Conservation (phyloP, 2,113 vertebrate genomes). For the Acanthochromis polyacanthus region DNA sequence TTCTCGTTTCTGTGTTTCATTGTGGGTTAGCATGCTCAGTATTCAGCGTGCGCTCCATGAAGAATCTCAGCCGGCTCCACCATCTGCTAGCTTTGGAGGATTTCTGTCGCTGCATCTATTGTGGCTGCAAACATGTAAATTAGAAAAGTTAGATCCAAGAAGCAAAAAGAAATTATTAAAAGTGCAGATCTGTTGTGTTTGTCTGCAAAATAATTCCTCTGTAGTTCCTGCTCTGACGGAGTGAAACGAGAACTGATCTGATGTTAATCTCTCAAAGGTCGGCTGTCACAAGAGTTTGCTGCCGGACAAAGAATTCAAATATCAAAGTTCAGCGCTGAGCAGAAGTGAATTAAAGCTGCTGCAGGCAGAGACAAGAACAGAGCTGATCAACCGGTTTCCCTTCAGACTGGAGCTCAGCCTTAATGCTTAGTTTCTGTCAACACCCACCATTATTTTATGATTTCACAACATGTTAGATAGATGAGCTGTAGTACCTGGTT, state of each 20-base stretch:
- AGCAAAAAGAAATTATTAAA: not conserved
- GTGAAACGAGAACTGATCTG: slow-evolving; percentile 3
- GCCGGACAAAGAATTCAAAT: not conserved
- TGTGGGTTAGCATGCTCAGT: slow-evolving; percentile 23
- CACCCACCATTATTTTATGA: too few relatives aligned
- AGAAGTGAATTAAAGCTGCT: not conserved
- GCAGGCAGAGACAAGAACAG: too few relatives aligned
- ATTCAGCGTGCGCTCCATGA: not conserved
- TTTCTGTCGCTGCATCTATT: slow-evolving; percentile 6
- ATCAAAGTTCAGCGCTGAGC: not conserved
- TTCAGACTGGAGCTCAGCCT: too few relatives aligned
- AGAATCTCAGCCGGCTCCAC: not conserved
- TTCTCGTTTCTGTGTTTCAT: slow-evolving; percentile 4
- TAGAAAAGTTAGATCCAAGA: slow-evolving; percentile 11
- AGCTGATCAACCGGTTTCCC: too few relatives aligned
- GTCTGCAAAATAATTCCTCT: not conserved
- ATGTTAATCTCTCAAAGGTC: slow-evolving; percentile 4
- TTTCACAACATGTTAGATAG: too few relatives aligned
- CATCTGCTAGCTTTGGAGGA: slow-evolving; percentile 14
- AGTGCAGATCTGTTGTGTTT: not conserved
- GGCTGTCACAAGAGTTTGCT: not conserved
- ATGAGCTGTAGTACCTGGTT: too few relatives aligned
- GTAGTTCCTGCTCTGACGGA: not conserved
- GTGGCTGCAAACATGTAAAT: not conserved
- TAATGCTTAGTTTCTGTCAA: too few relatives aligned